These are phyloP conservation scores for Elephas maximus DNA, from an alignment of 2,113 vertebrate genomes.

Conservation along the genomic window DNA sequence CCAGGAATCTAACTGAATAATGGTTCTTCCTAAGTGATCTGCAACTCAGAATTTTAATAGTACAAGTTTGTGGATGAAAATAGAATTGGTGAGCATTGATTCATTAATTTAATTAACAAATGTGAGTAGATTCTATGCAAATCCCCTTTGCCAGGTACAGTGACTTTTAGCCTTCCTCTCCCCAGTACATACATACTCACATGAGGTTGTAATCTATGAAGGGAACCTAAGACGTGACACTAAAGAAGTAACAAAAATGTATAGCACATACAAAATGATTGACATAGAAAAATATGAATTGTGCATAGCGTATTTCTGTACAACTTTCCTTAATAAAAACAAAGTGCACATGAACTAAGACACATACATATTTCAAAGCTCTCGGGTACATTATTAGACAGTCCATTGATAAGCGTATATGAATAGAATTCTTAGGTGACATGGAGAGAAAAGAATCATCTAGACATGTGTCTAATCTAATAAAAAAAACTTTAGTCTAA, in stretches of 20 bases:
- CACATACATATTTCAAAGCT: not conserved
- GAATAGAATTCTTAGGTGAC: not conserved
- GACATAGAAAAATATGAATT: not conserved
- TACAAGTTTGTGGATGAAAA: not conserved
- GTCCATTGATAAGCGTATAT: not conserved
- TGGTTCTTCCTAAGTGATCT: not conserved
- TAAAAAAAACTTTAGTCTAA: not conserved
- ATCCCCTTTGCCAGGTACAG: not conserved
- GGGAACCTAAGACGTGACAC: not conserved
- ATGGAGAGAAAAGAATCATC: not conserved
- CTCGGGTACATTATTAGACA: not conserved
- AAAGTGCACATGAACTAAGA: not conserved
- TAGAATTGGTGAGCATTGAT: not conserved
- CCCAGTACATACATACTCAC: not conserved
- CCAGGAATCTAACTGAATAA: not conserved
- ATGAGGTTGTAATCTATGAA: not conserved
- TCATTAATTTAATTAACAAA: not conserved
- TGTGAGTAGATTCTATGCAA: not conserved
- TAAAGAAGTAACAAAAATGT: not conserved
- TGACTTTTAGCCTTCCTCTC: not conserved
- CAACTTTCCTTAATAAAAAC: not conserved
- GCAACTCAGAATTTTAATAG: not conserved
- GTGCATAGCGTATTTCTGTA: not conserved
- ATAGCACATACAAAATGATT: not conserved
- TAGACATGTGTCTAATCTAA: not conserved